Base-by-base conservation (phyloP, 2,113 vertebrate species). In the Glaucomys volans region DNA sequence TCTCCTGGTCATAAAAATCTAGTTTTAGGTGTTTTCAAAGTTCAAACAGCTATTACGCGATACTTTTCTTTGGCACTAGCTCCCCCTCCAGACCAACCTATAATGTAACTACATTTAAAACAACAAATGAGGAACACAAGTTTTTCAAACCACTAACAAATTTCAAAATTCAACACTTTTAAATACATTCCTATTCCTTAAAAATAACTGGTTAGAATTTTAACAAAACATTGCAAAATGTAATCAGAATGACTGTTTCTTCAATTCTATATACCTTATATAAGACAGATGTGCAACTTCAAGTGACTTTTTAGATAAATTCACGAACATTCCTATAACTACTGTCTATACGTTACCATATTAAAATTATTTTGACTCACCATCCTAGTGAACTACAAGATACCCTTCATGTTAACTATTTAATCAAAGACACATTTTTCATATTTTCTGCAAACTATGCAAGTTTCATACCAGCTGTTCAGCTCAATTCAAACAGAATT, bases 21-120 rank as follows among this genome's bases (percentile, higher is more conserved):
- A 69, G 44, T 89, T 93, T 97, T 64, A 96, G 90, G 92, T 85
- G 94, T 98, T 97, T 97, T 62, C 95, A 97, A n/a, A 59, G 97
- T 95, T 81, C 96, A 52, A 98, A 91, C 77, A 97, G 89, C 90
- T 82, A 97, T 37, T 75, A 97, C 97, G 82, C 92, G 87, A 96
- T 72, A 76, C 96, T 98, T 98, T 97, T 95, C 98, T 98, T 98
- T 98, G 98, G 97, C 98, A 97, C 98, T 99, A 99, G 98, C 98
- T 99, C 98, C 98, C 98, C 98, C 98, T 99, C 98, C 98, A 99
- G 98, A 98, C 98, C 98, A 98, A 94, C 44, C 91, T 96, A 94
- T 91, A 98, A 96, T 64, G 95, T 74, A 98, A 98, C 95, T 94
- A 74, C 72, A 91, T 98, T 96, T 97, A 90, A 84, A 95, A 89